A percentile compares a stretch with the other conserved stretches of the same genome.
Conservation (phyloP, 37 sponge, comb jelly and placozoan genomes). For the Amphimedon queenslandica region DNA sequence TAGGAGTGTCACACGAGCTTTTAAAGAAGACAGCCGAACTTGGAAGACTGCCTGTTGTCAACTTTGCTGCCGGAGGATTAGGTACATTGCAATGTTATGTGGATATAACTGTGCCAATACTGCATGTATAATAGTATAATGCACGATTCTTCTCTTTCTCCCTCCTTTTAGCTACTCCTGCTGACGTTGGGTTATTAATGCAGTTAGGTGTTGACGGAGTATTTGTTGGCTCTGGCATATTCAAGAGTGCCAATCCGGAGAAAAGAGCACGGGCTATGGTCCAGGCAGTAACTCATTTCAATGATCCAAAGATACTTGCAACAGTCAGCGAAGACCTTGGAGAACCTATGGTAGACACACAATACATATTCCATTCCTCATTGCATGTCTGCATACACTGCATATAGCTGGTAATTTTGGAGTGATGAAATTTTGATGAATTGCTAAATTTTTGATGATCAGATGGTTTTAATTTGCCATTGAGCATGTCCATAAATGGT, state of each 20-base stretch:
- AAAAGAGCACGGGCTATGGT: slow-evolving; percentile 77
- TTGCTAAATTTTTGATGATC: neutral
- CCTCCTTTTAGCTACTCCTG: slow-evolving; percentile 62
- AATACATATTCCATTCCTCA: too few relatives aligned
- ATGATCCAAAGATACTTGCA: slow-evolving; percentile 55
- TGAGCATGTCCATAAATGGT: neutral
- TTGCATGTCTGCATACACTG: too few relatives aligned
- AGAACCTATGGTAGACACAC: slow-evolving; percentile 73
- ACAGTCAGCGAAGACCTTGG: slow-evolving; percentile 71
- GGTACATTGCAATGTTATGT: too few relatives aligned
- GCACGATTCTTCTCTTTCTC: neutral
- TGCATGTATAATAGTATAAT: neutral
- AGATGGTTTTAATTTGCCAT: neutral
- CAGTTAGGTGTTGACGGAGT: slow-evolving; percentile 81
- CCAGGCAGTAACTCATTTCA: slow-evolving; percentile 75
- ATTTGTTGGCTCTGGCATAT: slow-evolving; percentile 82
- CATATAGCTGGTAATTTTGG: neutral
- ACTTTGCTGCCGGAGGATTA: slow-evolving; percentile 82
- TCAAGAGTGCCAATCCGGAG: slow-evolving; percentile 73
- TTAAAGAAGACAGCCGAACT: slow-evolving; percentile 70
- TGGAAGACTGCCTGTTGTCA: slow-evolving; percentile 76
- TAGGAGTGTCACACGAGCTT: slow-evolving; percentile 64
- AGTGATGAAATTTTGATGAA: neutral
- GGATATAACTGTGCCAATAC: too few relatives aligned
- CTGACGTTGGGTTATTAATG: slow-evolving; percentile 76